Evolutionary conservation across 2,888 invertebrate species (phyloP).

Genomic region (Drosophila borealis): DNA sequence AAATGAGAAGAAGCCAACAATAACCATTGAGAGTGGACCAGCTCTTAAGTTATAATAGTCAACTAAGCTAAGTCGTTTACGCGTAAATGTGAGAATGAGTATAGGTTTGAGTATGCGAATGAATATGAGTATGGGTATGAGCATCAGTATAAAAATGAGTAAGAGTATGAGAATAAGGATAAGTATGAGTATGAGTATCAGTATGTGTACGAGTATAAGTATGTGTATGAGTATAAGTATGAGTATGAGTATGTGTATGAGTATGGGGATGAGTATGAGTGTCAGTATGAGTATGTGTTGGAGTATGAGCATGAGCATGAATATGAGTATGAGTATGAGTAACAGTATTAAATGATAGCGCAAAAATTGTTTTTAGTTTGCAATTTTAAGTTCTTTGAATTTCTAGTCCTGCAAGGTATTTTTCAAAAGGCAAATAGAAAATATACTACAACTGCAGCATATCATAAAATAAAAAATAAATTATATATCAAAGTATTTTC

Average conservation of each 20-base stretch:
- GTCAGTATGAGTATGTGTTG: slow-evolving; percentile 10
- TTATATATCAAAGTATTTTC: slow-evolving; percentile 48
- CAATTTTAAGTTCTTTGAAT: slow-evolving; percentile 42
- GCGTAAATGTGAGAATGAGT: slow-evolving; percentile 15
- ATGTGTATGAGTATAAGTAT: slow-evolving; percentile 15
- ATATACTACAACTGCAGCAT: slow-evolving; percentile 46
- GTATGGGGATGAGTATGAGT: background rate
- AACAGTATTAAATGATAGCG: slow-evolving; percentile 69
- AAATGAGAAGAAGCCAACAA: slow-evolving; percentile 86
- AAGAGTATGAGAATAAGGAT: slow-evolving; percentile 4
- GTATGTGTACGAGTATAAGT: slow-evolving; percentile 64
- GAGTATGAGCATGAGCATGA: slow-evolving; percentile 26
- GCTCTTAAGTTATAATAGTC: slow-evolving; percentile 39
- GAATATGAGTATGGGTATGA: slow-evolving; percentile 3
- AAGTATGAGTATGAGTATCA: slow-evolving; percentile 18
- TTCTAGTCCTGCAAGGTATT: slow-evolving; percentile 55
- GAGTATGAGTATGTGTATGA: slow-evolving; percentile 12
- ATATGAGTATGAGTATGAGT: slow-evolving; percentile 26
- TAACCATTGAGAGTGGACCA: slow-evolving; percentile 32
- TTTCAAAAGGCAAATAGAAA: slow-evolving; percentile 16
- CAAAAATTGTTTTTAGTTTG: slow-evolving; percentile 46
- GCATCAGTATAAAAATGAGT: slow-evolving; percentile 3
- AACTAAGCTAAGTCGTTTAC: slow-evolving; percentile 15
- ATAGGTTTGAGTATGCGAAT: slow-evolving; percentile 3
- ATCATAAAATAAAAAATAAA: slow-evolving; percentile 36